These are phyloP conservation scores for Hippasteria phrygiana DNA, from an alignment of 53 echinoderm and acorn worm species.

Conservation along the genomic window DNA sequence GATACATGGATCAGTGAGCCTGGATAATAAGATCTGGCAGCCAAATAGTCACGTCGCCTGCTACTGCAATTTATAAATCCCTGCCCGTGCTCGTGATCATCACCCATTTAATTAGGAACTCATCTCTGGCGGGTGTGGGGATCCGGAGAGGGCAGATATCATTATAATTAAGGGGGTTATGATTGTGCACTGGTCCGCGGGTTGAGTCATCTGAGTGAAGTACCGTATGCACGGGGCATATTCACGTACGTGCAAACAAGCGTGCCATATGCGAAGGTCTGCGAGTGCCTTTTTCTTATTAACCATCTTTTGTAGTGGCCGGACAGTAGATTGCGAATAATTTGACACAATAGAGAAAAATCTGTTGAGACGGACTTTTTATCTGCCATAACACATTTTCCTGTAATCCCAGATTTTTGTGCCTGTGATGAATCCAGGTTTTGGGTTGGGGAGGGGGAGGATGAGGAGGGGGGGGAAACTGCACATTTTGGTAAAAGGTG, in stretches of 20 bases:
- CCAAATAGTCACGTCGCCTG: conserved; percentile 17
- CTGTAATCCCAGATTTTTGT: too few relatives aligned
- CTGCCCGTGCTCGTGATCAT: background rate
- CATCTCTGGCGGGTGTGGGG: conserved; percentile 1
- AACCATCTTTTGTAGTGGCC: too few relatives aligned
- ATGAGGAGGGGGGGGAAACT: too few relatives aligned
- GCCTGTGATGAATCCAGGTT: too few relatives aligned
- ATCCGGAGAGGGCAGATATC: background rate
- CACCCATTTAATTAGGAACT: conserved; percentile 26
- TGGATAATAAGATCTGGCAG: conserved; percentile 25
- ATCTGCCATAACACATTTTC: too few relatives aligned
- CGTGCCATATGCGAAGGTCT: background rate
- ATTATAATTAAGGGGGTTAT: conserved; percentile 1
- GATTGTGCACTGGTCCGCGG: background rate
- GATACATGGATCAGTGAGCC: background rate
- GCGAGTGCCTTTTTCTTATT: too few relatives aligned
- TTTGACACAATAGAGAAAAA: too few relatives aligned
- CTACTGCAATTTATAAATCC: conserved; percentile 9
- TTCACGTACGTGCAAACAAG: background rate
- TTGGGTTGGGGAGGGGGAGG: too few relatives aligned
- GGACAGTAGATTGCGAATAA: too few relatives aligned
- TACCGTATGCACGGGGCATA: background rate
- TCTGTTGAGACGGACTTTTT: too few relatives aligned
- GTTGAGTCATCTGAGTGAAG: background rate
- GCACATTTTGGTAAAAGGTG: too few relatives aligned